Base-by-base conservation (phyloP, 2,888 invertebrate genomes). In the Stratiomys singularior region DNA sequence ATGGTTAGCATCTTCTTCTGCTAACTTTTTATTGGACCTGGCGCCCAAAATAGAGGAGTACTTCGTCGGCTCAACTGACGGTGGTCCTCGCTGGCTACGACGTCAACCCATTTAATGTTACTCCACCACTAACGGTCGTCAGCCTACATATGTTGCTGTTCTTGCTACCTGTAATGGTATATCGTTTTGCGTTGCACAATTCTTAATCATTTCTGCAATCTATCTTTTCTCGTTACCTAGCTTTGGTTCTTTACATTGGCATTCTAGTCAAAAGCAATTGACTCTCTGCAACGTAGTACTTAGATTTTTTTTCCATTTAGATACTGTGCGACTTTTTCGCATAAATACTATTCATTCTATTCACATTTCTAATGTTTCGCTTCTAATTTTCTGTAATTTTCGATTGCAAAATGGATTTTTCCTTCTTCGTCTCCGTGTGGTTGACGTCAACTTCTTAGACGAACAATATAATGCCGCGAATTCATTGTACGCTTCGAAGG, bases 341-440 rank as follows among this genome's bases (percentile, higher is more conserved):
- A 30, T 60, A 60, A 25, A 25, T 25, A 23, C 46, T 47, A 46
- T 69, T 46, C 46, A 69, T 69, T 69, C 69, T 69, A 69, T 47
- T 46, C 69, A 69, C 30, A 69, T 30, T 69, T 69, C 69, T 69
- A 69, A 69, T 69, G 69, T 74, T 58, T 74, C 27, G 58, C 37
- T 58, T 74, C 60, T 74, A 74, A 74, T 74, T 74, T 60, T 74
- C 60, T 58, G 58, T 37, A 74, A 74, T 58, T 74, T 58, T 74
- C 74, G 44, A 60, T 74, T 74, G 74, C 74, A 27, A 74, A 74
- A 74, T 74, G 28, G 30, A 23, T 58, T 74, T 60, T 74, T 58
- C 23, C 25, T 58, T 46, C 18, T n/a, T 25, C 60, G 60, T 25
- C 60, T 25, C 25, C 60, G 60, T 25, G 37, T 15, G 23, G 60